These are phyloP conservation scores for Grammomys surdaster DNA, from an alignment of 2,113 vertebrate species.

Conservation along the genomic window DNA sequence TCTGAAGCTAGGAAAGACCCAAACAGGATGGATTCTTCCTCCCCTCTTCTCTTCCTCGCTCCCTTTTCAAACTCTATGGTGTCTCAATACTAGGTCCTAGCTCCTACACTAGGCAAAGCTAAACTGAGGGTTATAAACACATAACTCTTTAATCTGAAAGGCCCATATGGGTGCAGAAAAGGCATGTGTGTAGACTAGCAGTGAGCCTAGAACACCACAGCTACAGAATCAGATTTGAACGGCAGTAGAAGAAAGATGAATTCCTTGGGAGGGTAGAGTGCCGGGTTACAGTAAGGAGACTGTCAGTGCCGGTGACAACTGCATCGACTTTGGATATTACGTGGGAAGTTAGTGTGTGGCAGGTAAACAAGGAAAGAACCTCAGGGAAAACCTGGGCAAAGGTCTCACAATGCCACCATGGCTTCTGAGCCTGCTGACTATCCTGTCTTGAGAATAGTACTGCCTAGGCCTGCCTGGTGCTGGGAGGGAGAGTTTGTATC, in stretches of 20 bases:
- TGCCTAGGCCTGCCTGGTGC: not conserved
- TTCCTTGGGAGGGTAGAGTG: not conserved
- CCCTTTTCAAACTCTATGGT: not conserved
- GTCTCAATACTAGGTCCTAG: not conserved
- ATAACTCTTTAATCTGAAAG: not conserved
- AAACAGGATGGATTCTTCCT: not conserved
- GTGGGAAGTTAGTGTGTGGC: fast-evolving
- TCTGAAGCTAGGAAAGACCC: conserved; percentile 13
- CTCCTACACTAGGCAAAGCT: not conserved
- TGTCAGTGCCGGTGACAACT: not conserved
- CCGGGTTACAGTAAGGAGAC: not conserved
- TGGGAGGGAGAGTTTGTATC: not conserved
- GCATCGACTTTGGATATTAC: not conserved
- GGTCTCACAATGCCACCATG: too few species aligned
- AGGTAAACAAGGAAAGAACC: not conserved
- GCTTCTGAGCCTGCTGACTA: not conserved
- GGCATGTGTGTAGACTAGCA: not conserved
- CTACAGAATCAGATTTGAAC: not conserved
- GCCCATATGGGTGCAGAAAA: not conserved
- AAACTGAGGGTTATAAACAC: not conserved
- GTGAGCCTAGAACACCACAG: not conserved
- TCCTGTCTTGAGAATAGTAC: not conserved
- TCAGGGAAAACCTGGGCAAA: not conserved
- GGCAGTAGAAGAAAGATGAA: too few species aligned
- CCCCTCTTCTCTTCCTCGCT: not conserved